These are phyloP conservation scores for Eupithecia abbreviata DNA, from an alignment of 2,888 invertebrate species.

Conservation along the genomic window DNA sequence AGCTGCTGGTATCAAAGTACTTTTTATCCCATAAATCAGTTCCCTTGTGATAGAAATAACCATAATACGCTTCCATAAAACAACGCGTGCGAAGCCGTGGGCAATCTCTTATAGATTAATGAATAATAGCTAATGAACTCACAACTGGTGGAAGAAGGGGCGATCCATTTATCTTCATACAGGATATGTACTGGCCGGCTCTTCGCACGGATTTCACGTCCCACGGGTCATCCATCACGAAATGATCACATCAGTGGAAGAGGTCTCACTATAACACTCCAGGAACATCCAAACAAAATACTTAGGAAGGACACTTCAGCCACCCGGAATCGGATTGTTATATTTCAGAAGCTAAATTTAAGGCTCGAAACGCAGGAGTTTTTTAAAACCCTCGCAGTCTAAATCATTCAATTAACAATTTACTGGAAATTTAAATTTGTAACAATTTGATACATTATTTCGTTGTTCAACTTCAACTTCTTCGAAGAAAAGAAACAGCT, in stretches of 20 bases:
- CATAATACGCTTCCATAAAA: no score
- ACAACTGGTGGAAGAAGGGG: slow-evolving; percentile 91
- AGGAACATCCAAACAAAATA: neutral
- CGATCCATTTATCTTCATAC: slow-evolving; percentile 88
- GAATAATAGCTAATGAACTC: slow-evolving; percentile 59
- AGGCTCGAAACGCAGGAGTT: neutral
- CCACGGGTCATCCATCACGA: slow-evolving; percentile 79
- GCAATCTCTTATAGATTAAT: neutral
- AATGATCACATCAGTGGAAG: slow-evolving; percentile 43
- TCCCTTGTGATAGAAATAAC: no score
- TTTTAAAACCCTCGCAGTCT: no score
- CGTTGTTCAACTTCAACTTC: no score
- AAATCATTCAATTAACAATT: no score
- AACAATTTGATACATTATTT: no score
- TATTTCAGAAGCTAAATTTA: neutral
- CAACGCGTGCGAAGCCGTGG: no score
- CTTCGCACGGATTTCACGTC: slow-evolving; percentile 76
- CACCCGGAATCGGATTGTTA: neutral
- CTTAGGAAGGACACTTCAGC: neutral
- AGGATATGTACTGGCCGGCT: slow-evolving; percentile 84
- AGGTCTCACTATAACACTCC: slow-evolving; percentile 2
- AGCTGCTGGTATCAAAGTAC: no score
- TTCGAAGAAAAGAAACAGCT: no score
- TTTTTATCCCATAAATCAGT: no score
- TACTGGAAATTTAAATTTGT: no score